phyloP scores from a whole-genome alignment of 2,797 vertebrate genomes.

The Melanotaenia maccullochi region DNA sequence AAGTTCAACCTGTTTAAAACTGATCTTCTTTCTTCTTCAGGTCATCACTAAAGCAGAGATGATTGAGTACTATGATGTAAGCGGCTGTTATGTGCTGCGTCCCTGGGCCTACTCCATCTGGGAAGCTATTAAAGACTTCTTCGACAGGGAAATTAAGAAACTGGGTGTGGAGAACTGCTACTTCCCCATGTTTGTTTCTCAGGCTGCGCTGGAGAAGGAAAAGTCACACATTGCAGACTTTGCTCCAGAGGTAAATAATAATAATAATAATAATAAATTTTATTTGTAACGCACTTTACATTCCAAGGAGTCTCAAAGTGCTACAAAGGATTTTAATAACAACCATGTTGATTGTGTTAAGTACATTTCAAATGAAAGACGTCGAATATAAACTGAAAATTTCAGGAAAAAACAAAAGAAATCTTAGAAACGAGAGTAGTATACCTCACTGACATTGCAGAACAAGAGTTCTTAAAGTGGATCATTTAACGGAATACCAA shows the following conservation, averaged over 20 bases:
- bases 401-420: background rate
- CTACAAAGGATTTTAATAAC: no score
- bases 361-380: background rate
- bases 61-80: constrained; percentile 99
- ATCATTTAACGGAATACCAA: no score
- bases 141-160: constrained; percentile 94
- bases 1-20: background rate
- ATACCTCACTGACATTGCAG: no score
- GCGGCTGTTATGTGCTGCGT: constrained; percentile 96
- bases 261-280: no score
- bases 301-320: no score
- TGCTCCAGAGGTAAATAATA: constrained; percentile 91
- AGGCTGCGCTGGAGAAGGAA: constrained; percentile 95
- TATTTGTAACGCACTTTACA: no score
- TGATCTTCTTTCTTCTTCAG: constrained; percentile 66
- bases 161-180: constrained; percentile 99
- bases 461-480: no score
- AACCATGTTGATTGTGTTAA: background rate
- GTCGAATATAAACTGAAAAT: background rate
- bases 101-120: constrained; percentile 96
- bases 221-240: constrained; percentile 95
- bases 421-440: no score
- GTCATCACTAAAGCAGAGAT: constrained; percentile 98
- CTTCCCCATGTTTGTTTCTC: constrained; percentile 99
- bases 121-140: constrained; percentile 94